Evolutionary conservation across 2,113 vertebrate species (phyloP).

Genomic region (Ranitomeya variabilis): DNA sequence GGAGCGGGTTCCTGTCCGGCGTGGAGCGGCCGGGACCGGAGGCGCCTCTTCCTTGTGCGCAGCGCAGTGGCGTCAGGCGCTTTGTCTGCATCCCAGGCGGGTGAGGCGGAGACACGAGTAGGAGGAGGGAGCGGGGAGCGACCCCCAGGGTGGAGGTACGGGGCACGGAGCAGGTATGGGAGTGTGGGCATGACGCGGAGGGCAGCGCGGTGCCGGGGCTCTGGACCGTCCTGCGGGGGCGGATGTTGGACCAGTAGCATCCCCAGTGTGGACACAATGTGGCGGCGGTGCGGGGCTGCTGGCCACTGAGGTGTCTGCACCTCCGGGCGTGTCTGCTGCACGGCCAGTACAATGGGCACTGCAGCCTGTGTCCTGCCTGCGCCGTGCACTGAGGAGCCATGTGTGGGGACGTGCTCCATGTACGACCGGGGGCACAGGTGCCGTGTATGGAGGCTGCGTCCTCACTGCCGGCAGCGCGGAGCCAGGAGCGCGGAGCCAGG

Average conservation of each 20-base stretch:
- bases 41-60: constrained; percentile 35
- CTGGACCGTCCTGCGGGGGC: not conserved
- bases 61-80: constrained; percentile 43
- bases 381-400: no score
- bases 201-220: not conserved
- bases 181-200: constrained; percentile 13
- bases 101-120: constrained; percentile 15
- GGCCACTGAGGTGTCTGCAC: not conserved
- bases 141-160: constrained; percentile 60
- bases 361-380: no score
- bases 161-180: constrained; percentile 38
- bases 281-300: not conserved
- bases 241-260: constrained; percentile 1
- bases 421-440: no score
- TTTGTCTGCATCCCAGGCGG: constrained; percentile 44
- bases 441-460: no score
- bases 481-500: no score
- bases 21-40: not conserved
- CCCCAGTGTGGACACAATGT: not conserved
- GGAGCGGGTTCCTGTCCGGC: not conserved
- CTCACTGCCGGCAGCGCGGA: no score
- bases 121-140: constrained; percentile 51
- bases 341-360: no score
- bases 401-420: no score
- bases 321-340: constrained; percentile 16